Evolutionary conservation across 1,140 invertebrate genomes (phyloP).

Genomic region (Drosophila azteca): DNA sequence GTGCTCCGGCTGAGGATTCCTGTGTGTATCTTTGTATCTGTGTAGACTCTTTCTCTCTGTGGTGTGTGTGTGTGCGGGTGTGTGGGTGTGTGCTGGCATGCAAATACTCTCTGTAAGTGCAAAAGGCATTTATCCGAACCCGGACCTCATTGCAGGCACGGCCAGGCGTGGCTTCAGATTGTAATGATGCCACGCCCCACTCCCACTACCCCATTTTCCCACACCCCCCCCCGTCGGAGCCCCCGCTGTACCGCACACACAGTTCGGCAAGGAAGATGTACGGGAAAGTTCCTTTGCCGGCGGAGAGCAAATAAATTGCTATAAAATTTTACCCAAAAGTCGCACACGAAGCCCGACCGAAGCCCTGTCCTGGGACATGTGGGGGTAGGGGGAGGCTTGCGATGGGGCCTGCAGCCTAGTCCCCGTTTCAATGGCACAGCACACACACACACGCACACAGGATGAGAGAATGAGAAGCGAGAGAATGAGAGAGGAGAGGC

Average conservation of each 20-base stretch:
- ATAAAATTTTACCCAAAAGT: constrained; percentile 81
- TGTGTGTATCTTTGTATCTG: constrained; percentile 11
- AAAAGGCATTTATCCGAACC: constrained; percentile 56
- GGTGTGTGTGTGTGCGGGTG: constrained; percentile 19
- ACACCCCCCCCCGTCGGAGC: background rate
- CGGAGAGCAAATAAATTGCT: constrained; percentile 77
- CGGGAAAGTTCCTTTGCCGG: constrained; percentile 41
- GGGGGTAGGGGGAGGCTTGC: background rate
- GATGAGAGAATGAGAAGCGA: constrained; percentile 15
- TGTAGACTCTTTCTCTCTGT: background rate
- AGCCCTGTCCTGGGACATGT: constrained; percentile 19
- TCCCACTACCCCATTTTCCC: background rate
- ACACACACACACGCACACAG: constrained; percentile 7
- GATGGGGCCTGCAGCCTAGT: constrained; percentile 53
- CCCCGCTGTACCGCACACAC: constrained; percentile 10
- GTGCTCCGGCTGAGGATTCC: constrained; percentile 57
- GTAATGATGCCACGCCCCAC: constrained; percentile 55
- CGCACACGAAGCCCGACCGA: constrained; percentile 65
- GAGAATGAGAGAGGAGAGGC: constrained; percentile 9
- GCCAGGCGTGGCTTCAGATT: constrained; percentile 52
- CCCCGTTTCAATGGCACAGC: constrained; percentile 58
- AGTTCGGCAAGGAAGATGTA: constrained; percentile 4
- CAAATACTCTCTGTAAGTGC: constrained; percentile 52
- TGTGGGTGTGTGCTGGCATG: constrained; percentile 30
- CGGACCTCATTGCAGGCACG: constrained; percentile 51